Percentiles rank a stretch among this genome's conserved stretches.
Conservation (phyloP, 35 echinoderm and acorn worm species). For the Anneissia japonica region DNA sequence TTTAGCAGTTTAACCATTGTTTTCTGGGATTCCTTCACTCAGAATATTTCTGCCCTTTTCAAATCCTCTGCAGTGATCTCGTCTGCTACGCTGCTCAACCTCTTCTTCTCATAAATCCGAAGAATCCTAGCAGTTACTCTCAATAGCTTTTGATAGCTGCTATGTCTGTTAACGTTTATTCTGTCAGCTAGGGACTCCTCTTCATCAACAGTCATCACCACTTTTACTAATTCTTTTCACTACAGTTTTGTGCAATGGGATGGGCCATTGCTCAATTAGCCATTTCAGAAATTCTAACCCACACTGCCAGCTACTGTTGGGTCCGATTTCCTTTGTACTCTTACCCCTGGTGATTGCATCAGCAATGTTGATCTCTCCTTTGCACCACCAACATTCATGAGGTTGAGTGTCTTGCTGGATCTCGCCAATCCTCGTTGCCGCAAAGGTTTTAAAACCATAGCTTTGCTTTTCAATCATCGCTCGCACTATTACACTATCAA, state of each 20-base stretch:
- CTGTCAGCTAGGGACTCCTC: constrained; percentile 23
- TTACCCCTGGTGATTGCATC: constrained; percentile 38
- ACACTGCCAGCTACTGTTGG: constrained; percentile 11
- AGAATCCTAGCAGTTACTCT: constrained; percentile 34
- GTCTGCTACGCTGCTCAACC: background rate
- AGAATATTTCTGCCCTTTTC: constrained; percentile 21
- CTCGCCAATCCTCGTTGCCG: constrained; percentile 13
- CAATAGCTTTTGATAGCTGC: constrained; percentile 34
- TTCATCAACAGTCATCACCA: constrained; percentile 16
- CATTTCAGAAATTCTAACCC: constrained; percentile 33
- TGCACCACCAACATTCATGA: constrained; percentile 56
- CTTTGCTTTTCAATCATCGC: constrained; percentile 3
- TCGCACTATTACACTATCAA: background rate
- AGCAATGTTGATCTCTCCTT: constrained; percentile 29
- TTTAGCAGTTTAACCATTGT: background rate
- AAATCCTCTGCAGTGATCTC: constrained; percentile 24
- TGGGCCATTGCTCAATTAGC: constrained; percentile 24
- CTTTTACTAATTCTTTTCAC: constrained; percentile 1
- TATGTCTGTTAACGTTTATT: constrained; percentile 29
- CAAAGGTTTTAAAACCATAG: constrained; percentile 13
- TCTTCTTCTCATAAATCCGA: constrained; percentile 10
- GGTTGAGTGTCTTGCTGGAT: constrained; percentile 32
- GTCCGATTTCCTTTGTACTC: background rate
- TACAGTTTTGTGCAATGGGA: constrained; percentile 39
- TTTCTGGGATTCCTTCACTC: constrained; percentile 35